Evolutionary conservation across 2,888 invertebrate genomes (phyloP), one percentile per base, ranked within the genome.

Genomic region (Acrobasis suavella): DNA sequence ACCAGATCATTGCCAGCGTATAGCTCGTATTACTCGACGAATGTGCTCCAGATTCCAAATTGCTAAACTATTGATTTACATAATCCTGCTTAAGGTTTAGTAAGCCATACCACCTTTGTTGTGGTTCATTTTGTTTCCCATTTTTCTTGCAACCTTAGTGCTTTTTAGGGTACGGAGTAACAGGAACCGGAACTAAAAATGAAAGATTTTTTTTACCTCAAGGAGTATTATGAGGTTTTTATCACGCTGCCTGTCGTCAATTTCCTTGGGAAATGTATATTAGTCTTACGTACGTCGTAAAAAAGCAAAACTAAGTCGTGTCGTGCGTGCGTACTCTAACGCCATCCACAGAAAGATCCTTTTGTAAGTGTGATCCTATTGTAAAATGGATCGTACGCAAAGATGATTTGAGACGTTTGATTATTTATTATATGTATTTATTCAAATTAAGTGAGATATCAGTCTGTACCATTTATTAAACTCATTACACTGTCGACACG

Each of bases 61-160:
- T 77, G 73, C 76, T 65, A 76, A 74, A 76, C 70, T 67, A 64
- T 70, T 65, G 65, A 68, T 72, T 77, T 75, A 73, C 76, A 74
- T 75, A 56, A 46, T 46, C 46, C 46, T 32, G 39, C 15, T 16
- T 42, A 17, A 3, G 2, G 46, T 74, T 72, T 67, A 65, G 71
- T 65, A 72, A 72, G 58, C 56, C 62, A 39, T 46, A 50, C 60
- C 62, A 61, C 61, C 60, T 55, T 60, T 63, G 55, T 62, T 60
- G 17, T 38, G 49, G 15, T 42, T 60, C 50, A 51, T 66, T 50
- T 56, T 39, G 38, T 54, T 54, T 15, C 58, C 17, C 22, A 14
- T 14, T 39, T 22, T 14, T 32, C 17, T 12, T 17, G 9, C 17
- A 14, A 52, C 12, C 1, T 46, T n/a, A 14, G n/a, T 10, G 12